These are phyloP conservation scores for Galaxea fascicularis DNA, from an alignment of 92 coral and sea anemone species.

Conservation along the genomic window DNA sequence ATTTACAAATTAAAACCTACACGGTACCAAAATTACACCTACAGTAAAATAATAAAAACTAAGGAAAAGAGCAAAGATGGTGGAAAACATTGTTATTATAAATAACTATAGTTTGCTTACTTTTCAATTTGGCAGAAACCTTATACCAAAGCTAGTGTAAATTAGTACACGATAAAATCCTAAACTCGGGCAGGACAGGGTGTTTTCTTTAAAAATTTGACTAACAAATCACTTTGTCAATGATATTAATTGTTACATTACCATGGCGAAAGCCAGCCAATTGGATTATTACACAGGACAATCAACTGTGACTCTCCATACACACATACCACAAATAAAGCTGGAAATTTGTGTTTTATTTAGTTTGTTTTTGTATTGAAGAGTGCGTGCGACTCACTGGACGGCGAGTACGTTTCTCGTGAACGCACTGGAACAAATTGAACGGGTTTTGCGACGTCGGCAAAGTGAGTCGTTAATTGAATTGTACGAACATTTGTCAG, in stretches of 20 bases:
- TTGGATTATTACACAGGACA: neutral
- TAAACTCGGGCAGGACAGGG: neutral
- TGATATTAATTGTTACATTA: too few relatives aligned
- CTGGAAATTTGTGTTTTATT: neutral
- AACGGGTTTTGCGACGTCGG: constrained; percentile 4
- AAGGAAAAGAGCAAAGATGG: too few relatives aligned
- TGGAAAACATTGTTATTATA: too few relatives aligned
- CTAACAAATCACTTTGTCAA: neutral
- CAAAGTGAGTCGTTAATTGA: neutral
- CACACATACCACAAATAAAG: neutral
- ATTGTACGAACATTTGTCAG: neutral
- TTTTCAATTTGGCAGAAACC: too few relatives aligned
- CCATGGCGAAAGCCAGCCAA: neutral
- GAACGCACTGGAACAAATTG: too few relatives aligned
- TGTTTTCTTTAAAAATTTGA: neutral
- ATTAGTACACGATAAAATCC: too few relatives aligned
- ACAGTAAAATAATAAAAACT: too few relatives aligned
- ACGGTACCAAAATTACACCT: too few relatives aligned
- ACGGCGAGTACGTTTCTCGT: too few relatives aligned
- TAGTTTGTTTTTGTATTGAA: neutral
- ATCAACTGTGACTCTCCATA: neutral
- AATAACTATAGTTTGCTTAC: too few relatives aligned
- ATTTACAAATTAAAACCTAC: too few relatives aligned
- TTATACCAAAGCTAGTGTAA: too few relatives aligned
- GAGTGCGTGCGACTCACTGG: neutral